These are phyloP conservation scores for Hemiscyllium ocellatum DNA, from an alignment of 2,113 vertebrate genomes.

Conservation along the genomic window DNA sequence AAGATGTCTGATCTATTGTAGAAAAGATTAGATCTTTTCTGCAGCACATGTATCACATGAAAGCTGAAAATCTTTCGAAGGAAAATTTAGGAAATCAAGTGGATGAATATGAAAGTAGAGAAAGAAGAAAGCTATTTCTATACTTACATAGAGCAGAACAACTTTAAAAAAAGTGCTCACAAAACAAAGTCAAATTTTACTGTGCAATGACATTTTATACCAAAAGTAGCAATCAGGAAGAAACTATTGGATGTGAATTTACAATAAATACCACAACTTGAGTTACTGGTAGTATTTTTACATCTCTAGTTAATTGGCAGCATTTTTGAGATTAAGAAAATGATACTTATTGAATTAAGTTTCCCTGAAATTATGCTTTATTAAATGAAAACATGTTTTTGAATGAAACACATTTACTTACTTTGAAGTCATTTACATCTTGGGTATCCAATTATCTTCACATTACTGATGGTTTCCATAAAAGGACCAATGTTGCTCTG, in stretches of 20 bases:
- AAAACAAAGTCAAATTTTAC: neutral
- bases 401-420: neutral
- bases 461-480: conserved; percentile 1
- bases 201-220: neutral
- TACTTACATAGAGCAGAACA: neutral
- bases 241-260: neutral
- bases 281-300: neutral
- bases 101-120: neutral
- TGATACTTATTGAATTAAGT: neutral
- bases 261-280: neutral
- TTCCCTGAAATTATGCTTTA: neutral
- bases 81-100: neutral
- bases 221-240: no score
- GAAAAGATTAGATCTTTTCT: neutral
- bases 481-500: neutral
- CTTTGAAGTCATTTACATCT: neutral
- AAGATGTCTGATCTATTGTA: neutral
- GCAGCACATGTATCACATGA: neutral
- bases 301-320: neutral
- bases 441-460: neutral
- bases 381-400: neutral
- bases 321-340: neutral
- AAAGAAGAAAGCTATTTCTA: neutral
- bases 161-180: neutral
- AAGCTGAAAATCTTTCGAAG: neutral